A percentile compares a stretch with the other conserved stretches of the same genome.
Conservation (phyloP, 92 coral and sea anemone genomes). For the Parazoanthus atlanticus region DNA sequence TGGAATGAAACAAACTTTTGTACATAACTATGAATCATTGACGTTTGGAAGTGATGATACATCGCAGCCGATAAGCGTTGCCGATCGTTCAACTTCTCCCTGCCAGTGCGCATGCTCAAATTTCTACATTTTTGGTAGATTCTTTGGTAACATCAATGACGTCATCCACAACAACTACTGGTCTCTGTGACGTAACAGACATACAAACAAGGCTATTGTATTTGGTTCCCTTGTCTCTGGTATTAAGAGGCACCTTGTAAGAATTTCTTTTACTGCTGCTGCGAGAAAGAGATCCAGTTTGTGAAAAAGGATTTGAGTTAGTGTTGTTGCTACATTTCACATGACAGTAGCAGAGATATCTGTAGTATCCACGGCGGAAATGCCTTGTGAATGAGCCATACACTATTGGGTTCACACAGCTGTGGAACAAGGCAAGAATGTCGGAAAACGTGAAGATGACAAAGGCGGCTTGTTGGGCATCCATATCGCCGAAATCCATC, state of each 20-base stretch:
- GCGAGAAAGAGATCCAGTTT: not conserved
- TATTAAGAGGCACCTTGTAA: not conserved
- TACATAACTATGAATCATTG: too few species aligned
- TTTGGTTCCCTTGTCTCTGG: not conserved
- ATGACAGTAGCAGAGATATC: constrained; percentile 72
- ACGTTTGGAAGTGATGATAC: too few species aligned
- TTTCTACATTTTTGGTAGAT: too few species aligned
- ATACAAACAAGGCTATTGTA: too few species aligned
- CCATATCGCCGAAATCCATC: constrained; percentile 68
- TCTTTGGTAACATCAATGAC: too few species aligned
- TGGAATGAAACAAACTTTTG: too few species aligned
- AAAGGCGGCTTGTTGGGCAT: constrained; percentile 47
- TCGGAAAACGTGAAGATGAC: constrained; percentile 69
- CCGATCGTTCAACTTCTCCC: too few species aligned
- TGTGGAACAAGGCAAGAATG: constrained; percentile 79
- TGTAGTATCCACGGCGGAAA: constrained; percentile 78
- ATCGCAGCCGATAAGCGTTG: too few species aligned
- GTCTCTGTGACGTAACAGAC: too few species aligned
- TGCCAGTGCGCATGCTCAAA: too few species aligned
- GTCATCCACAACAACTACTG: too few species aligned
- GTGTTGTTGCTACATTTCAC: not conserved
- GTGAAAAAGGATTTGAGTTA: not conserved
- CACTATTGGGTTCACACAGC: constrained; percentile 88
- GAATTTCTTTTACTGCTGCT: not conserved
- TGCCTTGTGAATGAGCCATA: constrained; percentile 81